A percentile compares a stretch with the other conserved stretches of the same genome.
Evolutionary conservation across 2,797 vertebrate species (phyloP).

Genomic region (Artibeus lituratus): DNA sequence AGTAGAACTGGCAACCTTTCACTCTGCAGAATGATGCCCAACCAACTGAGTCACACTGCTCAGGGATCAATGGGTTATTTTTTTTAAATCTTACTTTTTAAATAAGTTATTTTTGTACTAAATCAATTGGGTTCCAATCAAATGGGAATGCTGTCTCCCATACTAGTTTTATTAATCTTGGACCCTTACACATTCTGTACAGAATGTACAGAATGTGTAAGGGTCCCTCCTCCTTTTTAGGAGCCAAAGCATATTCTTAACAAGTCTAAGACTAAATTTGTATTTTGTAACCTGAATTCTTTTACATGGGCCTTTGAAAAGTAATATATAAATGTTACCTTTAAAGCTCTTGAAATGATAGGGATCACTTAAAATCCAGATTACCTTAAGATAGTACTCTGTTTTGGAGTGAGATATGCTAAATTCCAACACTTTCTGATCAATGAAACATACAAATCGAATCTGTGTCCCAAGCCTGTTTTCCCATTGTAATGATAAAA

Average conservation of each 20-base stretch:
- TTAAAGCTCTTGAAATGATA: conserved; percentile 2
- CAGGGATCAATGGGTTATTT: background rate
- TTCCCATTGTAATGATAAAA: background rate
- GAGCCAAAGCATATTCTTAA: background rate
- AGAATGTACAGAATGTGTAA: no score
- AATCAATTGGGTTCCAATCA: background rate
- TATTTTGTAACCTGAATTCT: background rate
- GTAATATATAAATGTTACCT: background rate
- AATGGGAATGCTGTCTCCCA: background rate
- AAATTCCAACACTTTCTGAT: background rate
- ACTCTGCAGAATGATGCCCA: background rate
- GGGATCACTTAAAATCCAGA: background rate
- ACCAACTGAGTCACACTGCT: background rate
- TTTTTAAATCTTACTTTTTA: background rate
- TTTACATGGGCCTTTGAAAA: background rate
- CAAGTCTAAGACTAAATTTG: background rate
- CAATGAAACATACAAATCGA: background rate
- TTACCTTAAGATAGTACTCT: background rate
- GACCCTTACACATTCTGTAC: background rate
- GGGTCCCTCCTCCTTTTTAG: background rate
- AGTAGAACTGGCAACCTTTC: background rate
- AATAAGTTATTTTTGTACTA: background rate
- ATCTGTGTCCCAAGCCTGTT: background rate
- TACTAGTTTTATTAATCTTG: background rate
- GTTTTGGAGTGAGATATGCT: background rate